Percentiles rank a stretch among this genome's conserved stretches.
Conservation (phyloP, 2,888 invertebrate species). For the Sarcophaga caerulescens region DNA sequence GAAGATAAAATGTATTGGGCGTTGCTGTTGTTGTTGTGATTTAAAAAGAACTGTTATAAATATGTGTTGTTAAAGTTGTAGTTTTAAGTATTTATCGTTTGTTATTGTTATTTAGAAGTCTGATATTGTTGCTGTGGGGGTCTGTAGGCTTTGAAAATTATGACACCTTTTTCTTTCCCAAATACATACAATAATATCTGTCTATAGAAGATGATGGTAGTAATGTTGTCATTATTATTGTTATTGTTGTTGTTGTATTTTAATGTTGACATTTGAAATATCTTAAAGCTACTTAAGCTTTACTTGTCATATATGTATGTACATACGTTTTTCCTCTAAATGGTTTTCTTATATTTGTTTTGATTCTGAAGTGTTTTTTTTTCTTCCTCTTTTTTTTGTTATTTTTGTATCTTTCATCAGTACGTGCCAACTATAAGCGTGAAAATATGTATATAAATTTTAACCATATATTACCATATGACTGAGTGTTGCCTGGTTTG, state of each 20-base stretch:
- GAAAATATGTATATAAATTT: no score
- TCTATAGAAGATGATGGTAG: conserved; percentile 33
- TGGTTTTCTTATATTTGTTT: conserved; percentile 60
- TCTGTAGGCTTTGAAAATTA: conserved; percentile 56
- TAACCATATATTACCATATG: no score
- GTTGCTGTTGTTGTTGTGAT: conserved; percentile 8
- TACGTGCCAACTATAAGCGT: conserved; percentile 18
- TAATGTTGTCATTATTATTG: background rate
- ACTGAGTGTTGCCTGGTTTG: background rate
- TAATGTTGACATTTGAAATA: conserved; percentile 67
- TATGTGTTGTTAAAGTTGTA: conserved; percentile 45
- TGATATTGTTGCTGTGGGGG: conserved; percentile 43
- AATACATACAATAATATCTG: conserved; percentile 11
- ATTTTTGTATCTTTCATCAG: conserved; percentile 19
- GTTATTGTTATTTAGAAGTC: conserved; percentile 29
- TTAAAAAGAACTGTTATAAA: conserved; percentile 42
- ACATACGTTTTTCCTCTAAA: conserved; percentile 52
- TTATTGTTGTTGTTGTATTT: conserved; percentile 45
- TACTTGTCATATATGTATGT: conserved; percentile 56
- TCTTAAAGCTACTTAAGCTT: conserved; percentile 69
- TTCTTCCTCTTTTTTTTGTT: background rate
- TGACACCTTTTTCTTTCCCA: conserved; percentile 58
- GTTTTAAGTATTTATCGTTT: conserved; percentile 41
- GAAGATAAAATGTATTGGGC: conserved; percentile 33
- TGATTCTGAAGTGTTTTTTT: conserved; percentile 7